These are phyloP conservation scores for Virgularia gustaviana DNA, from an alignment of 92 coral and sea anemone genomes.

Conservation along the genomic window DNA sequence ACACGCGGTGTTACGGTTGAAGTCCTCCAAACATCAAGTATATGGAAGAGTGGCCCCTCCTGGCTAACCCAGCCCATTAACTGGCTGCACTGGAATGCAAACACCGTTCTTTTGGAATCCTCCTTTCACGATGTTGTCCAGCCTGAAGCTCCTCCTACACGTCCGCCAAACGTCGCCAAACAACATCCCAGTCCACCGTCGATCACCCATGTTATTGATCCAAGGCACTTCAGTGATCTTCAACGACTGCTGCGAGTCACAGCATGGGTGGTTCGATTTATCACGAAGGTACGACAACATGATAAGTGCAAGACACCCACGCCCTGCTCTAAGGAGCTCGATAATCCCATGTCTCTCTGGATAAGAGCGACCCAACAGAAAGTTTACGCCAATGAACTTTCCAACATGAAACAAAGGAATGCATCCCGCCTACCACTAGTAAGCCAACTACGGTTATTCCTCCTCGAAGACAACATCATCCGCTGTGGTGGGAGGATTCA, in stretches of 20 bases:
- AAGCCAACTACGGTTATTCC: constrained; percentile 19
- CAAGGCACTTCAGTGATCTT: not conserved
- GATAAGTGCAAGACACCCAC: not conserved
- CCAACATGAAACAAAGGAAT: not conserved
- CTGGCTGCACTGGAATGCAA: constrained; percentile 9
- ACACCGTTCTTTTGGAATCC: not conserved
- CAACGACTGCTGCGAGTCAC: constrained; percentile 1
- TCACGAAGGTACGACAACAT: not conserved
- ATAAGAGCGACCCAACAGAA: not conserved
- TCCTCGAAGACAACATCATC: constrained; percentile 12
- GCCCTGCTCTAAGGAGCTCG: not conserved
- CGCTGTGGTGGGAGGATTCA: constrained; percentile 16
- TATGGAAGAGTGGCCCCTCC: not conserved
- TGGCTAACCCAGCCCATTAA: not conserved
- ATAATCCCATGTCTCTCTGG: not conserved
- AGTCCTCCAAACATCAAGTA: not conserved
- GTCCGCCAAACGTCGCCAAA: not conserved
- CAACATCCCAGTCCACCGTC: not conserved
- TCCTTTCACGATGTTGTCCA: not conserved
- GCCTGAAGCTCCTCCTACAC: not conserved
- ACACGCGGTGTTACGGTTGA: not conserved
- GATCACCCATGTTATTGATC: not conserved
- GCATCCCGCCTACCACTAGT: not conserved
- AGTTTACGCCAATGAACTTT: not conserved
- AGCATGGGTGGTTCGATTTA: constrained; percentile 15